Conservation (phyloP, 2,888 invertebrate genomes). For the Drosophila sordidula region DNA sequence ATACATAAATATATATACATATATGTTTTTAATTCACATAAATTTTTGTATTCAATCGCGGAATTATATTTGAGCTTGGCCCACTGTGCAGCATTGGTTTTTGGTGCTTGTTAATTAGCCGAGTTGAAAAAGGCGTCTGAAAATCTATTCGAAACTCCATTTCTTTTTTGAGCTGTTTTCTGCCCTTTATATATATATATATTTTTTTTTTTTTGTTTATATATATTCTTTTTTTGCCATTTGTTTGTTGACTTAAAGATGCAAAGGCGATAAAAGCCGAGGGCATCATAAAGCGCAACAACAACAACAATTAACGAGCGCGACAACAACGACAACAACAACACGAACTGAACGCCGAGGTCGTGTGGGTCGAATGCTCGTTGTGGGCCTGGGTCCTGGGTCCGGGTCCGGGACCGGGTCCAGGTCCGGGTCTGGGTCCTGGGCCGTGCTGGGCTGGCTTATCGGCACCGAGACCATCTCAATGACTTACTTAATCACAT, state of each 20-base stretch:
- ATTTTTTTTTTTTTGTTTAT: constrained; percentile 23
- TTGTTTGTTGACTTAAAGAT: constrained; percentile 68
- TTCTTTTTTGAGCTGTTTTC: constrained; percentile 2
- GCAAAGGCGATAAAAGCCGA: constrained; percentile 67
- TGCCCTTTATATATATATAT: neutral
- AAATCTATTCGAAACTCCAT: constrained; percentile 52
- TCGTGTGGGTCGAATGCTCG: constrained; percentile 30
- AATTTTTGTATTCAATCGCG: too few relatives aligned
- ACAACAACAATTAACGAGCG: constrained; percentile 37
- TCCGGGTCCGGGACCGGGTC: constrained; percentile 5
- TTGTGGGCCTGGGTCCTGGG: constrained; percentile 6
- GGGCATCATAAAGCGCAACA: constrained; percentile 47
- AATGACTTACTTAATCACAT: constrained; percentile 82
- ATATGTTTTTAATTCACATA: too few relatives aligned
- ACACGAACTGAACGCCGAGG: constrained; percentile 3
- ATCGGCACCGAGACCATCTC: constrained; percentile 71
- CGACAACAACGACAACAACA: constrained; percentile 15
- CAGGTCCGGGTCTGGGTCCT: constrained; percentile 1
- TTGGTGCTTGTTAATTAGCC: constrained; percentile 45
- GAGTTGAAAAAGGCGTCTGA: constrained; percentile 39
- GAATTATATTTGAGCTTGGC: neutral
- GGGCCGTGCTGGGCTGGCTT: constrained; percentile 48
- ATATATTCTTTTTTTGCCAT: constrained; percentile 19
- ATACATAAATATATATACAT: too few relatives aligned
- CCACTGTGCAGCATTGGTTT: constrained; percentile 33